Conservation (phyloP, 2,888 invertebrate species). For the Orgyia antiqua region DNA sequence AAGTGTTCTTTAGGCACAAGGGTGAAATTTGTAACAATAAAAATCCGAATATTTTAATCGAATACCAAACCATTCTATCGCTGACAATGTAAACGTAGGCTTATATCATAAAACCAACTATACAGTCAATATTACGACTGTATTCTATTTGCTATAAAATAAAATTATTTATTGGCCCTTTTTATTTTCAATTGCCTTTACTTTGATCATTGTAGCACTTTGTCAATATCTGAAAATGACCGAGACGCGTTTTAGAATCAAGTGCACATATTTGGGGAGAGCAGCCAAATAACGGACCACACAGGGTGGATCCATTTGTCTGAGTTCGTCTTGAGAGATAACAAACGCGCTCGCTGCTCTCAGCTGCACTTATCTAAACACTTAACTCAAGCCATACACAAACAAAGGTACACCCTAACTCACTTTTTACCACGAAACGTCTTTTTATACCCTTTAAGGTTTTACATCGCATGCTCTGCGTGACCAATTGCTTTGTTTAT, state of each 20-base stretch:
- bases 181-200: background rate
- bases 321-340: constrained; percentile 61
- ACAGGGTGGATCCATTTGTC: constrained; percentile 74
- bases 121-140: too few species aligned
- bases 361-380: constrained; percentile 76
- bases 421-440: constrained; percentile 70
- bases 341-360: constrained; percentile 68
- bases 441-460: constrained; percentile 68
- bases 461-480: constrained; percentile 62
- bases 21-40: too few species aligned
- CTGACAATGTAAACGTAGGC: constrained; percentile 18
- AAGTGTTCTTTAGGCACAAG: too few species aligned
- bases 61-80: too few species aligned
- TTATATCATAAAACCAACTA: too few species aligned
- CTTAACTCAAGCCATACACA: constrained; percentile 71
- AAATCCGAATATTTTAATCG: too few species aligned
- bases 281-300: constrained; percentile 67
- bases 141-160: too few species aligned
- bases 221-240: constrained; percentile 20
- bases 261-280: constrained; percentile 59
- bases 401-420: constrained; percentile 71
- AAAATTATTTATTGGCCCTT: background rate
- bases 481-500: constrained; percentile 64
- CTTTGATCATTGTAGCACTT: constrained; percentile 24
- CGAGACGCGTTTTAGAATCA: constrained; percentile 39